Evolutionary conservation across 2,113 vertebrate genomes (phyloP), one percentile per base, ranked within the genome.

Genomic region (Neomonachus schauinslandi): DNA sequence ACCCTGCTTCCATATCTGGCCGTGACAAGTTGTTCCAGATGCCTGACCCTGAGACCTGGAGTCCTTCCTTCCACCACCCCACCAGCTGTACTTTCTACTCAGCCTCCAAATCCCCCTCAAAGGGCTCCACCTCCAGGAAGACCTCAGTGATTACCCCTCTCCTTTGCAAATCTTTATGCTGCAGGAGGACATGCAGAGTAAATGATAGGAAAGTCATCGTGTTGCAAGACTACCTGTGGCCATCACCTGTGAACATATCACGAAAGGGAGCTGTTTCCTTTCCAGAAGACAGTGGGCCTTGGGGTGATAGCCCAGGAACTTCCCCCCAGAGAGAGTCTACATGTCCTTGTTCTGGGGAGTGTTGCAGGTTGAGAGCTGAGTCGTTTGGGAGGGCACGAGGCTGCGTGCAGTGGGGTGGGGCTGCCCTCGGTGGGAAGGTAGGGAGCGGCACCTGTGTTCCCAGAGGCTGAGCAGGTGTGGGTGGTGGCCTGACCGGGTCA

Each of bases 161-260:
- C 42, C n/a, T 51, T 46, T 5, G 6, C n/a, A 61, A 91, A 61
- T 13, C 69, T 28, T n/a, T 33, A 1, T 61, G 39, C 24, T 49
- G 24, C 46, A 22, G 42, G 18, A 86, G 46, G 31, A 15, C 0
- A 0, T 1, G 8, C 42, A 63, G 55, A 31, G 1, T 36, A 24
- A 39, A 46, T 5, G 24, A 39, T 12, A 2, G n/a, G n/a, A 31
- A 16, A 21, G 7, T 15, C 19, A 0, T 21, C 0, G 0, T 1
- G 13, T 7, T 16, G 2, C 65, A 3, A 19, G 16, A 10, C 2
- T 39, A 69, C 0, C 7, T 2, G 46, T 14, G 55, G 14, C 59
- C 7, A 0, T 69, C 39, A 61, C 55, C 14, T 7, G 1, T 0
- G 33, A 39, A 10, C 7, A 4, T 16, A 1, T 33, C 39, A 7